A percentile compares a stretch with the other conserved stretches of the same genome.
Conservation (phyloP, 2,888 invertebrate genomes). For the Polyommatus icarus region DNA sequence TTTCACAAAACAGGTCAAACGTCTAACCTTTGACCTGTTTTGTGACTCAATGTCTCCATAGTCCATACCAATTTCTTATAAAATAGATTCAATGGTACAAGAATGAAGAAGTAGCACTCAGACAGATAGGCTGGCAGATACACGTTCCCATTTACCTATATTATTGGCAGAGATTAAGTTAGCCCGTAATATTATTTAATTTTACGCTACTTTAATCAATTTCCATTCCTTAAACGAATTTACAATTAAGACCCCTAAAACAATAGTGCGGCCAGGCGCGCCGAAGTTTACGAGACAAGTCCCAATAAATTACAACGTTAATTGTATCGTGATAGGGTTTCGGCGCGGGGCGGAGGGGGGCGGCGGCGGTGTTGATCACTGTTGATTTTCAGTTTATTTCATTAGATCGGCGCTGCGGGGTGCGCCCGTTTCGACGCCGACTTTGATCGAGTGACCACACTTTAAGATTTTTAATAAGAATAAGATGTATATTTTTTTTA, state of each 20-base stretch:
- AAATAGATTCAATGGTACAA: too few species aligned
- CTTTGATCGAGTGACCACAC: constrained; percentile 50
- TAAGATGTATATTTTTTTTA: too few species aligned
- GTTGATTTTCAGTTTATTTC: constrained; percentile 82
- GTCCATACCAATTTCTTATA: too few species aligned
- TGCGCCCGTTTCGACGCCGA: constrained; percentile 57
- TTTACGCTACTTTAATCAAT: background rate
- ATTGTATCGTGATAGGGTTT: constrained; percentile 65
- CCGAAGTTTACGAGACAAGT: constrained; percentile 54
- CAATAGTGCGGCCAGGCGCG: constrained; percentile 62
- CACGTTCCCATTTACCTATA: too few species aligned
- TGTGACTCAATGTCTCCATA: too few species aligned
- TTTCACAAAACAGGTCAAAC: too few species aligned
- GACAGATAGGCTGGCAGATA: too few species aligned
- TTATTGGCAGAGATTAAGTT: too few species aligned
- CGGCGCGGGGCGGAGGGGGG: constrained; percentile 47
- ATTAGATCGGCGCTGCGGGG: constrained; percentile 77
- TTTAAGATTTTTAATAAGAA: background rate
- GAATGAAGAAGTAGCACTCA: too few species aligned
- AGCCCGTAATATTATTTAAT: background rate
- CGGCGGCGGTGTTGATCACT: constrained; percentile 47
- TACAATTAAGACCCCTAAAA: constrained; percentile 47
- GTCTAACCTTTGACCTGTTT: too few species aligned
- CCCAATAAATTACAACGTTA: constrained; percentile 72
- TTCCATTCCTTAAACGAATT: constrained; percentile 30